Conservation (phyloP, 2,888 invertebrate genomes). For the Falcaria lacertinaria region DNA sequence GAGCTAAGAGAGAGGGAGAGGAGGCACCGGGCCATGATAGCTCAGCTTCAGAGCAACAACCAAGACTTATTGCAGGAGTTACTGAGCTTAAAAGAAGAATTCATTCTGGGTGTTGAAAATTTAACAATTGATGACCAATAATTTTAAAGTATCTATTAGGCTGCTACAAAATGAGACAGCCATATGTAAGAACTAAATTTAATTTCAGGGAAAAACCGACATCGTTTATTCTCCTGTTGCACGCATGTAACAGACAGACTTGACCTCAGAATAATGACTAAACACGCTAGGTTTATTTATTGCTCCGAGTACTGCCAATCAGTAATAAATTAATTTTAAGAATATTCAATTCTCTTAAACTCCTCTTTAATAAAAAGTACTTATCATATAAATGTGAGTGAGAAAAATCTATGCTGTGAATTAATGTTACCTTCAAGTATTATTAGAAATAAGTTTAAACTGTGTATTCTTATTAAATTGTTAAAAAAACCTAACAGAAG, state of each 20-base stretch:
- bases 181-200: no score
- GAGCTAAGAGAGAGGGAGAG: slow-evolving; percentile 46
- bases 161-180: no score
- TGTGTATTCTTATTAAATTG: not conserved
- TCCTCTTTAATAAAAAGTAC: no score
- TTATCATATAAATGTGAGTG: not conserved
- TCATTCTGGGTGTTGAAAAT: slow-evolving; percentile 34
- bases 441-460: not conserved
- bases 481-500: not conserved
- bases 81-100: slow-evolving; percentile 45
- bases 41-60: slow-evolving; percentile 49
- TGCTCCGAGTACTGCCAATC: no score
- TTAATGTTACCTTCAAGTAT: not conserved
- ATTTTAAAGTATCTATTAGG: slow-evolving; percentile 13
- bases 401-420: not conserved
- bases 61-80: slow-evolving; percentile 50
- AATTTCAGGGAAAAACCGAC: no score
- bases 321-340: no score
- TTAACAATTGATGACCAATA: slow-evolving; percentile 21
- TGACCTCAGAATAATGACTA: no score
- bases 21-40: slow-evolving; percentile 47
- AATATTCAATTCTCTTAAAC: no score
- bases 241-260: no score
- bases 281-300: no score
- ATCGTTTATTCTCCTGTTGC: no score